Evolutionary conservation across 2,888 invertebrate species (phyloP).

Genomic region (Rhagonycha lutea): DNA sequence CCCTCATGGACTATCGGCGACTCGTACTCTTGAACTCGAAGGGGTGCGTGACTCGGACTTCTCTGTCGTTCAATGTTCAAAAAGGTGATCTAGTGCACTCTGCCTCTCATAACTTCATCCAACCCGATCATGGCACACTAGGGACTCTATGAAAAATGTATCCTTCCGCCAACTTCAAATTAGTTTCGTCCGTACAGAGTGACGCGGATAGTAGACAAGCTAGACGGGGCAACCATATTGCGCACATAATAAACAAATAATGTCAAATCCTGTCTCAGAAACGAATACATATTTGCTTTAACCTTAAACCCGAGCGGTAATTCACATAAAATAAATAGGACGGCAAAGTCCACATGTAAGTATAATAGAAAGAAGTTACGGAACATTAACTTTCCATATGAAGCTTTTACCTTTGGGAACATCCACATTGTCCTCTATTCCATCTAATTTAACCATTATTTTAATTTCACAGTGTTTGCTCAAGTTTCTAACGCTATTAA

Average conservation of each 20-base stretch:
- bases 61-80: conserved; percentile 40
- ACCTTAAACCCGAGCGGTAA: conserved; percentile 32
- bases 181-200: conserved; percentile 54
- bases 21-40: conserved; percentile 27
- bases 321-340: conserved; percentile 31
- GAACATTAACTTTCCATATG: conserved; percentile 25
- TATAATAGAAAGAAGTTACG: conserved; percentile 25
- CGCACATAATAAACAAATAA: conserved; percentile 53
- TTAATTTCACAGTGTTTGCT: neutral
- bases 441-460: neutral
- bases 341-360: conserved; percentile 24
- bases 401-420: neutral
- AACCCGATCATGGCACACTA: conserved; percentile 57
- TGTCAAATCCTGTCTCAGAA: conserved; percentile 45
- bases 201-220: conserved; percentile 37
- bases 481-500: neutral
- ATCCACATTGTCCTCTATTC: neutral
- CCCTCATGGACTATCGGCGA: conserved; percentile 36
- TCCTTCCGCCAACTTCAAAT: conserved; percentile 59
- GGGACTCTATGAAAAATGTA: conserved; percentile 59
- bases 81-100: conserved; percentile 57
- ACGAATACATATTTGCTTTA: conserved; percentile 35
- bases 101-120: conserved; percentile 58
- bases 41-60: conserved; percentile 44
- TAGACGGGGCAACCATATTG: conserved; percentile 45